These are phyloP conservation scores for Chaetophractus vellerosus DNA, from an alignment of 2,797 vertebrate genomes.

Conservation along the genomic window DNA sequence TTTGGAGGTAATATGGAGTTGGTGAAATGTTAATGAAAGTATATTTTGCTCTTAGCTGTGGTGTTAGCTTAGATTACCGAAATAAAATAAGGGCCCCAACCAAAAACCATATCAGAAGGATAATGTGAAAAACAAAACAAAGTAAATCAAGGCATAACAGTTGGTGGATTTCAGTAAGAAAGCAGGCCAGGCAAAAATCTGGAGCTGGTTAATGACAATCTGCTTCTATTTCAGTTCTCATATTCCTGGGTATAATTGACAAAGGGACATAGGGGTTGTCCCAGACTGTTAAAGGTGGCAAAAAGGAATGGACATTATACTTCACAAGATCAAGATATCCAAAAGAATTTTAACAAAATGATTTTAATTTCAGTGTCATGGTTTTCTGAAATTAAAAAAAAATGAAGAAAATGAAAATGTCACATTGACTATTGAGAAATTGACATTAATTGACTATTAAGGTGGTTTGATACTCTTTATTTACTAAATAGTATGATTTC, in stretches of 20 bases:
- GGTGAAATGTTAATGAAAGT: not conserved
- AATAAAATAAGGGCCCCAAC: not conserved
- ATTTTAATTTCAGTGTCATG: not conserved
- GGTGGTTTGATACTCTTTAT: not conserved
- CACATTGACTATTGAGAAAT: not conserved
- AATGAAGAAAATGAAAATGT: not conserved
- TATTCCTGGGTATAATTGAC: too few relatives aligned
- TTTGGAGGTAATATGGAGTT: not conserved
- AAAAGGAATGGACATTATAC: not conserved
- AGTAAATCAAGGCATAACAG: not conserved
- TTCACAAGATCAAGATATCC: not conserved
- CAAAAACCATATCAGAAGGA: not conserved
- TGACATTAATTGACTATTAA: not conserved
- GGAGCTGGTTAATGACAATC: not conserved
- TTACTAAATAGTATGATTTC: not conserved
- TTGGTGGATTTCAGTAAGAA: not conserved
- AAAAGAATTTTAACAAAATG: not conserved
- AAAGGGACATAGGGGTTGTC: not conserved
- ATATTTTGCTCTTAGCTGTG: not conserved
- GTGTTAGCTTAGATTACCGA: not conserved
- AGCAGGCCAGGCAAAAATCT: not conserved
- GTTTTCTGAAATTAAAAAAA: not conserved
- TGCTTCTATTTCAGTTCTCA: not conserved
- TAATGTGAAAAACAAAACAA: not conserved
- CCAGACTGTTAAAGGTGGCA: not conserved